phyloP scores from a whole-genome alignment of 2,888 invertebrate genomes.

The Caprella mutica region DNA sequence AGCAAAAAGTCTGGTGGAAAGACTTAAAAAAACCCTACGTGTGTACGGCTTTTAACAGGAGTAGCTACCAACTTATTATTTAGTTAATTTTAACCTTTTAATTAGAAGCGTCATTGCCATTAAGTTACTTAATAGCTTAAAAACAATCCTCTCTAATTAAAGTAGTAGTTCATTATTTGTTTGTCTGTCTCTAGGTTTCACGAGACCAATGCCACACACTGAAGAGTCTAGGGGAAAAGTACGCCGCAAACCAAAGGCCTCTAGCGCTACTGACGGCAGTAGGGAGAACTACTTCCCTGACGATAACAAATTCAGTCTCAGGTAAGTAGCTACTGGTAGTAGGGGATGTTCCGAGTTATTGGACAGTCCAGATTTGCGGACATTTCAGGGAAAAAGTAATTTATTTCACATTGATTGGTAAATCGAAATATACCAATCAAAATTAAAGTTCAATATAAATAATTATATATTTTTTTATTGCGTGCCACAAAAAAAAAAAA shows the following conservation, averaged over 20 bases:
- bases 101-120: too few species aligned
- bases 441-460: too few species aligned
- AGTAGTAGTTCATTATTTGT: too few species aligned
- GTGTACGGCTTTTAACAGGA: too few species aligned
- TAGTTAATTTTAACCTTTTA: too few species aligned
- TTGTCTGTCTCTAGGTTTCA: slow-evolving; percentile 13
- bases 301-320: slow-evolving; percentile 74
- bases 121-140: too few species aligned
- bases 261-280: slow-evolving; percentile 56
- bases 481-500: too few species aligned
- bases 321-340: slow-evolving; percentile 52
- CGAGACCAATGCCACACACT: slow-evolving; percentile 20
- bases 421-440: slow-evolving; percentile 37
- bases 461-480: slow-evolving; percentile 4
- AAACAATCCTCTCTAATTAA: too few species aligned
- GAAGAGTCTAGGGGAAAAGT: slow-evolving; percentile 35
- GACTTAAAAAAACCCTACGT: too few species aligned
- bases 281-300: slow-evolving; percentile 74
- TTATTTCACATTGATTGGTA: slow-evolving; percentile 1
- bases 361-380: too few species aligned
- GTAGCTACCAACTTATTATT: too few species aligned
- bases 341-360: not conserved
- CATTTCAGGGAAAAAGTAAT: not conserved
- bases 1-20: too few species aligned
- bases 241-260: slow-evolving; percentile 40